Evolutionary conservation across 2,113 vertebrate genomes (phyloP), one percentile per base, ranked within the genome.

Genomic region (Lycocorax pyrrhopterus): DNA sequence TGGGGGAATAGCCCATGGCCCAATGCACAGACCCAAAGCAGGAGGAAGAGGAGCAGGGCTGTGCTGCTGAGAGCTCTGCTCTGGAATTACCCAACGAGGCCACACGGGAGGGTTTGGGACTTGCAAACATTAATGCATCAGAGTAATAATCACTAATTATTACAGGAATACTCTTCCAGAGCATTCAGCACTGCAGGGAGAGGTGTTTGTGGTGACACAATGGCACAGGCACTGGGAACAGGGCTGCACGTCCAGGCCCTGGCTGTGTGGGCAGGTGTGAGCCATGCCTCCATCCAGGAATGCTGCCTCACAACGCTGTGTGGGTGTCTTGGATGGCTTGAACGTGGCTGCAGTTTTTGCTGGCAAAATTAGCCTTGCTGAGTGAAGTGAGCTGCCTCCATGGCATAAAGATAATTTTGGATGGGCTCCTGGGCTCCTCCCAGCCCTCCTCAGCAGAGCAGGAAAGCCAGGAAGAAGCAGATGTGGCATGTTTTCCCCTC

Each of bases 71-170:
- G 58, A 5, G 46, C 51, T 80, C 30, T 12, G 43, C 91, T 89
- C 80, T 78, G 56, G 47, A 29, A 74, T 81, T 47, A 2, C 26
- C 4, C 20, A 18, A 1, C 0, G 0, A 0, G 8, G 55, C 25
- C 18, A 39, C 32, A 18, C 52, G 37, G 60, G 64, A 22, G 46
- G 37, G 56, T 14, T 76, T 80, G 72, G 60, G 29, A 52, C 72
- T 68, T 12, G 47, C 33, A 78, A 12, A 16, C 71, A 10, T 53
- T 6, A 51, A 47, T 26, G 3, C 56, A 20, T 16, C 78, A 59
- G 66, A 60, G 89, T 39, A 80, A 7, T 43, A 26, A 51, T 64
- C 35, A 27, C 43, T 46, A 14, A 53, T 77, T 10, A 33, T 46
- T 1, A 4, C 33, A 60, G 33, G 4, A 25, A 10, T 8, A 11